phyloP scores from a whole-genome alignment of 2,113 vertebrate species.

The Numenius arquata region DNA sequence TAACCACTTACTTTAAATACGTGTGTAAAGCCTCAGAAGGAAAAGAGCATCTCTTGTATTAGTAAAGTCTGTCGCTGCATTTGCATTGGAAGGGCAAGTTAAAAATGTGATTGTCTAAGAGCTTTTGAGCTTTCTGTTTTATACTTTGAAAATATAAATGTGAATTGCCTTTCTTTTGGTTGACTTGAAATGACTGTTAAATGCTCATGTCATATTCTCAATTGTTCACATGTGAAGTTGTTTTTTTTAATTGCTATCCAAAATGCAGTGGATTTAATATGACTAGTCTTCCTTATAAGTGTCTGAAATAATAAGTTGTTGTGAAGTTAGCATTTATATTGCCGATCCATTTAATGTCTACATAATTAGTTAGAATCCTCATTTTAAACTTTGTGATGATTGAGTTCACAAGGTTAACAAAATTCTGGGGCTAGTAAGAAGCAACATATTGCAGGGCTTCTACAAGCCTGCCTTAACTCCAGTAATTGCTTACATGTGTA shows the following conservation, averaged over 20 bases:
- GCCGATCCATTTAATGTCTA: neutral
- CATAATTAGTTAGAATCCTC: neutral
- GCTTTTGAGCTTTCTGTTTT: neutral
- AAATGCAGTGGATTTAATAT: neutral
- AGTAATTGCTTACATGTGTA: neutral
- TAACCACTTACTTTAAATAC: neutral
- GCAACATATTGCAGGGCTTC: neutral
- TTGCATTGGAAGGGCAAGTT: neutral
- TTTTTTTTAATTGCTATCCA: neutral
- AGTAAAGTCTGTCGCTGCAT: neutral
- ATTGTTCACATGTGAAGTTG: neutral
- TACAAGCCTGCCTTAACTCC: slow-evolving; percentile 19
- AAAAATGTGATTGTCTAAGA: neutral
- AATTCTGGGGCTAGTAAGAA: slow-evolving; percentile 2
- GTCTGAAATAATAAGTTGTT: neutral
- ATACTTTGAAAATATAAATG: neutral
- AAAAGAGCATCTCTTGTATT: neutral
- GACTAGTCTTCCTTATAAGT: slow-evolving; percentile 1
- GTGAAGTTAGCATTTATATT: neutral
- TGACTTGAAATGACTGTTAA: slow-evolving; percentile 13
- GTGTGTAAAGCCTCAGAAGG: neutral
- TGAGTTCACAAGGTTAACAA: neutral
- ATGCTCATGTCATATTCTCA: neutral
- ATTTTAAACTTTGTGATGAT: neutral
- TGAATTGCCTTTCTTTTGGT: slow-evolving; percentile 18